Evolutionary conservation across 2,113 vertebrate species (phyloP).

Genomic region (Opisthocomus hoazin): DNA sequence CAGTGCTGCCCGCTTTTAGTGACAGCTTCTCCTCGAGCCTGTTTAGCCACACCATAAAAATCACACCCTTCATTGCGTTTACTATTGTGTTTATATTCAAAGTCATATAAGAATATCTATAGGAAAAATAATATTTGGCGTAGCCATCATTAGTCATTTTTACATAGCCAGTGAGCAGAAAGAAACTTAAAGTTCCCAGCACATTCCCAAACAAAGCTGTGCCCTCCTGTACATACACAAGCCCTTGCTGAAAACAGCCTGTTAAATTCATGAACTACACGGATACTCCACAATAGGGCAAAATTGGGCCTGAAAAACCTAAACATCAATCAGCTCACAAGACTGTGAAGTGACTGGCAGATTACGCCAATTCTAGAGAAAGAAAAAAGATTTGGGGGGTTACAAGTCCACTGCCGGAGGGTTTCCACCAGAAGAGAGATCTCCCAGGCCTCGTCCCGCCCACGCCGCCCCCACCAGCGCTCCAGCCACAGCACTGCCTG

Average conservation of each 20-base stretch:
- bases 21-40: not conserved
- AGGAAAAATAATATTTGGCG: not conserved
- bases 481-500: not conserved
- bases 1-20: not conserved
- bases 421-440: not conserved
- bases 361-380: not conserved
- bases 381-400: not conserved
- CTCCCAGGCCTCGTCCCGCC: rapidly evolving
- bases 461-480: not conserved
- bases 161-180: not conserved
- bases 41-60: not conserved
- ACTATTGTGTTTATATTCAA: not conserved
- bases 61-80: not conserved
- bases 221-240: not conserved
- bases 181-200: not conserved
- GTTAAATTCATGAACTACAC: not conserved
- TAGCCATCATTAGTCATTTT: not conserved
- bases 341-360: not conserved
- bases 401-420: not conserved
- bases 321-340: not conserved
- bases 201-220: not conserved
- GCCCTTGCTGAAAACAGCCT: not conserved
- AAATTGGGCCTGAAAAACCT: rapidly evolving
- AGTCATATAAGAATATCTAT: not conserved
- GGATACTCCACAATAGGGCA: not conserved